These are phyloP conservation scores for Emydoidea blandingii DNA, from an alignment of 2,797 vertebrate species.

Conservation along the genomic window DNA sequence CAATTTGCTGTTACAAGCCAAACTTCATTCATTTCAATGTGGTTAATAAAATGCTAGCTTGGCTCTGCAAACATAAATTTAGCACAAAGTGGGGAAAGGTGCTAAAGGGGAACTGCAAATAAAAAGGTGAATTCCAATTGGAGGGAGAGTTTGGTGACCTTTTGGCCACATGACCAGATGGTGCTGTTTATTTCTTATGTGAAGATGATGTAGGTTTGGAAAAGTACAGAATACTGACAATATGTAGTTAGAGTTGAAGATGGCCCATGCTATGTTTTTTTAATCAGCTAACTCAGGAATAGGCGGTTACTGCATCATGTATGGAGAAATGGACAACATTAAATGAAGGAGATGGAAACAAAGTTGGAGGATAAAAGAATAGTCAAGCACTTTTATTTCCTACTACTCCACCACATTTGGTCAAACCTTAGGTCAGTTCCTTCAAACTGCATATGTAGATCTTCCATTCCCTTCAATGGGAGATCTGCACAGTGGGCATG, in stretches of 20 bases:
- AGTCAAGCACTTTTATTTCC: not conserved
- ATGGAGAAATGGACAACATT: not conserved
- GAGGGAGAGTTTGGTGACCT: not conserved
- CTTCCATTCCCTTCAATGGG: not conserved
- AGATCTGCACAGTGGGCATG: not conserved
- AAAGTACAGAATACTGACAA: conserved; percentile 39
- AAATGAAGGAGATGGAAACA: not conserved
- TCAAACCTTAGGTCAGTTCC: not conserved
- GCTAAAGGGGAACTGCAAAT: not conserved
- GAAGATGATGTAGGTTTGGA: rapidly evolving
- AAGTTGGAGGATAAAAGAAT: not conserved
- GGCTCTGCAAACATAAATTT: not conserved
- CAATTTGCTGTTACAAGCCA: not conserved
- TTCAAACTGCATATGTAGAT: not conserved
- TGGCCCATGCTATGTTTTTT: not conserved
- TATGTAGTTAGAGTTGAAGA: not conserved
- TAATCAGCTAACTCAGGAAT: not conserved
- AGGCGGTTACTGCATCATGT: not conserved
- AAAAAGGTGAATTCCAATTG: not conserved
- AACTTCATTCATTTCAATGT: not conserved
- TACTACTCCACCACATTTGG: not conserved
- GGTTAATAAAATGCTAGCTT: not conserved
- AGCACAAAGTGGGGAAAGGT: not conserved
- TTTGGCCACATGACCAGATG: not conserved
- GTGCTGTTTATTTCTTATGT: not conserved